phyloP scores from a whole-genome alignment of 1,140 invertebrate genomes.

The Rhopalosiphum padi region DNA sequence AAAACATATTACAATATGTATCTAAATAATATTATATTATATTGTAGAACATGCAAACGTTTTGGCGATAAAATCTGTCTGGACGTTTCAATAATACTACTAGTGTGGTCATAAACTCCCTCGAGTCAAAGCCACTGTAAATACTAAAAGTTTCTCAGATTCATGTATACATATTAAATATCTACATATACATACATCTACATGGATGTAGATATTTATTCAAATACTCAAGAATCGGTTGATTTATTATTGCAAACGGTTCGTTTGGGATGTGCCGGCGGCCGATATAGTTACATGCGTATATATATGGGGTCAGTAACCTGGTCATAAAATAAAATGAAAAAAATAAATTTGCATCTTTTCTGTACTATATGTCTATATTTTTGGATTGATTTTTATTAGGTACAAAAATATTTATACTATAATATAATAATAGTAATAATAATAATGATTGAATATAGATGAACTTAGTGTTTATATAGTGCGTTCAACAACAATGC shows the following conservation, averaged over 20 bases:
- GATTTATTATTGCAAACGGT: slow-evolving; percentile 34
- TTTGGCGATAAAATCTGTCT: neutral
- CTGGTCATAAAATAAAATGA: neutral
- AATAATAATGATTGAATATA: neutral
- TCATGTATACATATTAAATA: neutral
- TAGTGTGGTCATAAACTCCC: neutral
- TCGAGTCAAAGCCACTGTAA: neutral
- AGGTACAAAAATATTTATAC: neutral
- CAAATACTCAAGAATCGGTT: slow-evolving; percentile 13
- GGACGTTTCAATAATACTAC: slow-evolving; percentile 21
- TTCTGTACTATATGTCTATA: neutral
- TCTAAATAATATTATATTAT: neutral
- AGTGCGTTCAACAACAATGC: neutral
- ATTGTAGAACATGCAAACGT: neutral
- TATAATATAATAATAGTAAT: no score
- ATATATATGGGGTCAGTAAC: neutral
- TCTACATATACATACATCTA: no score
- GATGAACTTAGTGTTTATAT: neutral
- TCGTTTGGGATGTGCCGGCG: neutral
- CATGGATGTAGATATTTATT: neutral
- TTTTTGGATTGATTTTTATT: neutral
- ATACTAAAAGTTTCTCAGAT: slow-evolving; percentile 32
- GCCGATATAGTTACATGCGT: neutral
- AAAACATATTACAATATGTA: neutral
- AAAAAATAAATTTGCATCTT: neutral